These are phyloP conservation scores for Alexandromys fortis DNA, from an alignment of 2,113 vertebrate genomes.

Conservation along the genomic window DNA sequence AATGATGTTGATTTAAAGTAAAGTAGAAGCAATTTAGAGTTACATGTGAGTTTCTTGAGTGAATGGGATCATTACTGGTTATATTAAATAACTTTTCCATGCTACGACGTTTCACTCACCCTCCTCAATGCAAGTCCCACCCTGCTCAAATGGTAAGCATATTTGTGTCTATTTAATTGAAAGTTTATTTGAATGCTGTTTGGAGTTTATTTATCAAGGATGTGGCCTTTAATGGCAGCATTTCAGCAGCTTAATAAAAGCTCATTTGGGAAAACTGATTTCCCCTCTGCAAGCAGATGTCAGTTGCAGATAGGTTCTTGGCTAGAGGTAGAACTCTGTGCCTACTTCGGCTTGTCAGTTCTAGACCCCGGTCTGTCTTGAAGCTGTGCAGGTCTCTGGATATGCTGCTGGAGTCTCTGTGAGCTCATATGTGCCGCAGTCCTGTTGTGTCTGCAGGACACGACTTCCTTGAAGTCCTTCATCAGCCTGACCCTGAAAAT, in stretches of 20 bases:
- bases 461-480: too few relatives aligned
- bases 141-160: slow-evolving; percentile 14
- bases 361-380: background rate
- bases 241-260: slow-evolving; percentile 69
- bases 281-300: background rate
- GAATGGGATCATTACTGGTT: background rate
- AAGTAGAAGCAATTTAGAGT: slow-evolving; percentile 46
- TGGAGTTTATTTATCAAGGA: slow-evolving; percentile 54
- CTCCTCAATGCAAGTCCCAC: background rate
- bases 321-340: background rate
- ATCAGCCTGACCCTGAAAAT: background rate
- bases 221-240: slow-evolving; percentile 68
- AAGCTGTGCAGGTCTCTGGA: background rate
- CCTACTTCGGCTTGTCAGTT: background rate
- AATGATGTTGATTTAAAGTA: slow-evolving; percentile 2
- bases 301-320: background rate
- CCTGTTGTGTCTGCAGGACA: background rate
- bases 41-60: background rate
- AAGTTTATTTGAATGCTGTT: slow-evolving; percentile 54
- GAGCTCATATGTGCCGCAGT: background rate
- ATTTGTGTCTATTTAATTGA: slow-evolving; percentile 30
- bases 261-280: slow-evolving; percentile 23
- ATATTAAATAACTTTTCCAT: slow-evolving; percentile 30
- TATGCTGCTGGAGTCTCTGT: background rate
- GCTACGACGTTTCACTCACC: background rate